Evolutionary conservation across 2,113 vertebrate genomes (phyloP).

Genomic region (Brachypteracias leptosomus): DNA sequence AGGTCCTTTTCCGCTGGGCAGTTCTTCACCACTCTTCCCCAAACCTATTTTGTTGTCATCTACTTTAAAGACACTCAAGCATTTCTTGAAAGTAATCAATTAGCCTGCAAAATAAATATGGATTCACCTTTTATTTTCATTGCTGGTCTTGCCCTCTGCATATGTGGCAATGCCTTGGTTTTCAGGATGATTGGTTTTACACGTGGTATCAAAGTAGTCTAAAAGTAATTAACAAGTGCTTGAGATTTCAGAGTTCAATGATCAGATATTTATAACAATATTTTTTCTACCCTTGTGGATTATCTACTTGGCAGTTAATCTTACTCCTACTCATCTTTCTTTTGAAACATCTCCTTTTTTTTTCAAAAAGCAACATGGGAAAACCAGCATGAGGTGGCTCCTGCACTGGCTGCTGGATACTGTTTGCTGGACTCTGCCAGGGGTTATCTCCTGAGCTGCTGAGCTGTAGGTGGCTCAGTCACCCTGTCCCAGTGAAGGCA

Average conservation of each 20-base stretch:
- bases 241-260: neutral
- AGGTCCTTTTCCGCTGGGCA: neutral
- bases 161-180: neutral
- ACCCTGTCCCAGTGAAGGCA: neutral
- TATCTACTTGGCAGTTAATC: too few relatives aligned
- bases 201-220: neutral
- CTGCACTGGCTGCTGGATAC: rapidly evolving
- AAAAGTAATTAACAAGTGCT: neutral
- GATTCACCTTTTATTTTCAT: neutral
- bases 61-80: neutral
- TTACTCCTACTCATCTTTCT: neutral
- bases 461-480: neutral
- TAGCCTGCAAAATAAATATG: neutral
- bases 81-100: neutral
- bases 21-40: neutral
- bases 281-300: too few relatives aligned
- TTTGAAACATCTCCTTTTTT: neutral
- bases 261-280: neutral
- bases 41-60: neutral
- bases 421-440: neutral
- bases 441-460: neutral
- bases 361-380: neutral
- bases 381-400: neutral
- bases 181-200: neutral
- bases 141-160: neutral